These are phyloP conservation scores for Rhamphomyia laevipes DNA, from an alignment of 2,888 invertebrate genomes.

Conservation along the genomic window DNA sequence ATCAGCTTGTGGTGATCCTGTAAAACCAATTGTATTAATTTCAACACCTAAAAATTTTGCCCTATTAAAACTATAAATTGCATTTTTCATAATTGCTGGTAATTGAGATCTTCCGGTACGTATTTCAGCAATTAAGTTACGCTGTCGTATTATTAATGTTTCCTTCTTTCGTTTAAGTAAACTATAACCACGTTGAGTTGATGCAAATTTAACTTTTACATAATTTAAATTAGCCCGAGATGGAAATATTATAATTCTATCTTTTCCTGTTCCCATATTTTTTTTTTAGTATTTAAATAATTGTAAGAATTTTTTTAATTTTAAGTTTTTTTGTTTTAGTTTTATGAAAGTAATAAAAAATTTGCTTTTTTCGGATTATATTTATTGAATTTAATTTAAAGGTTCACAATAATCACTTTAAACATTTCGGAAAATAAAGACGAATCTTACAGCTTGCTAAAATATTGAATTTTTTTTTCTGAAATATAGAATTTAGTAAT, in stretches of 20 bases:
- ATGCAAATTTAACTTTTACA: conserved; percentile 20
- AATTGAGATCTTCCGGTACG: conserved; percentile 9
- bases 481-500: too few species aligned
- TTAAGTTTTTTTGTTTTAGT: too few species aligned
- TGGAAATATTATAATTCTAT: conserved; percentile 23
- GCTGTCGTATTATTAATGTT: conserved; percentile 25
- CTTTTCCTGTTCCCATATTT: conserved; percentile 1
- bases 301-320: too few species aligned
- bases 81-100: conserved; percentile 18
- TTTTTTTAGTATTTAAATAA: too few species aligned
- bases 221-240: conserved; percentile 26
- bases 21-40: conserved; percentile 20
- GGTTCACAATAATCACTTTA: too few species aligned
- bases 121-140: conserved; percentile 18
- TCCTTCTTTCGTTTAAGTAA: conserved; percentile 27
- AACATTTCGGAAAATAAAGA: too few species aligned
- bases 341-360: too few species aligned
- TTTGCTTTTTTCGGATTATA: too few species aligned
- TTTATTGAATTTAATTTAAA: too few species aligned
- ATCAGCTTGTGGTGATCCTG: conserved; percentile 14
- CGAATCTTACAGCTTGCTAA: too few species aligned
- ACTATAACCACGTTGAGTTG: conserved; percentile 24
- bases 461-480: too few species aligned
- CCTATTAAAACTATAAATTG: conserved; percentile 25
- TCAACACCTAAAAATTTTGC: conserved; percentile 26